Base-by-base conservation (phyloP, 1,140 invertebrate genomes). In the Drosophila lini region DNA sequence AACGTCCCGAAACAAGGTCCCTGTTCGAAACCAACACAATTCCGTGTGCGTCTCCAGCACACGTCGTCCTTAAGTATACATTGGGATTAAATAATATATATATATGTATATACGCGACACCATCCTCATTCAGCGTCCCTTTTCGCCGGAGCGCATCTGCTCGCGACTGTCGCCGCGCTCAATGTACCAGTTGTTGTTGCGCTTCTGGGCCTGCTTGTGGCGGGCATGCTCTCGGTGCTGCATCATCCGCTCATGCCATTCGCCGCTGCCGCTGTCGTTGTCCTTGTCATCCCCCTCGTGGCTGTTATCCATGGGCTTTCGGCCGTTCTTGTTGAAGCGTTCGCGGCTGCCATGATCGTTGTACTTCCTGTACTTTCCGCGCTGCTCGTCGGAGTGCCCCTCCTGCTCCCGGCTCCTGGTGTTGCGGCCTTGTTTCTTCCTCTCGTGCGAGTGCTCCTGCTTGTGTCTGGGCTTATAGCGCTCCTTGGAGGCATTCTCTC, bases 191-290 rank as follows among this genome's bases (percentile, higher is more conserved):
- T 92, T 92, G 38, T 81, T 85, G 31, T 81, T 71, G 41, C 68
- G 70, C 45, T 83, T 80, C 58, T 85, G 75, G 8, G 90, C 80
- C 32, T 89, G 69, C 11, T 68, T 55, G 28, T 75, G 62, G 8
- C 91, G 81, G 6, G 71, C 40, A 7, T 81, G 36, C 44, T 90
- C 91, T 3, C 91, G 81, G 16, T 92, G 84, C n/a, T 91, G 73
- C 88, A 91, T 91, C 68, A 80, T 59, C 10, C 76, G 73, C 9
- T 76, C 81, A 42, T 92, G 81, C 91, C 90, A 91, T 68, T 91
- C 90, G 32, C 80, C 85, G 50, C 73, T 85, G 58, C 56, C 70
- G n/a, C 76, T 79, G 5, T 83, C 68, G 25, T 89, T 41, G 7
- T 65, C 50, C n/a, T 53, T 45, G 1, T 53, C 52, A 15, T 59